Evolutionary conservation across 2,888 invertebrate genomes (phyloP), one percentile per base, ranked within the genome.

Genomic region (Pollenia amentaria): DNA sequence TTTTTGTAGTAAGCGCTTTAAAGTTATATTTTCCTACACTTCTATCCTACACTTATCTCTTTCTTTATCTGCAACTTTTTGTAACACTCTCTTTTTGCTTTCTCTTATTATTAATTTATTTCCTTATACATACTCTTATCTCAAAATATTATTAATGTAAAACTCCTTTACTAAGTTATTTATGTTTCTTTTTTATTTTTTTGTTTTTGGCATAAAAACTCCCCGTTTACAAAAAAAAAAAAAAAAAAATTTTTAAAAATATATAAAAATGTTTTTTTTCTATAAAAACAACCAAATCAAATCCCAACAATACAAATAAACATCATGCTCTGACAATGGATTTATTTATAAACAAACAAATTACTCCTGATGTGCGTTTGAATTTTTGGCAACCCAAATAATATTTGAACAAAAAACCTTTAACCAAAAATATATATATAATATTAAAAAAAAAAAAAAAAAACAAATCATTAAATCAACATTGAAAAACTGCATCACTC

Each of bases 321-420:
- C 76, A 29, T 29, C 73, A 75, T 70, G 85, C 67, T 62, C 62
- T 80, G 65, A 78, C 40, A 86, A 79, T 60, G 83, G 86, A 86
- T 83, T 53, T 64, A 73, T 60, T 75, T 75, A 46, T 70, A 70
- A 48, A 18, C 11, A 51, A 62, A 62, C 77, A 82, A 85, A 48
- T 82, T 48, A 64, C 11, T 53, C 75, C 76, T 88, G 76, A 73
- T 77, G 65, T 64, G 44, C 80, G 89, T 87, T 90, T 77, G 76
- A 83, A 51, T 78, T 78, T 29, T 78, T 78, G 72, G 46, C 51
- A 42, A 72, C 64, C 70, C 21, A 57, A 69, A 76, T 62, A 46
- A 40, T 38, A 76, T 44, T 12, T 11, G 60, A 60, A 73, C 53
- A 44, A 69, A 42, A 67, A 62, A 62, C 44, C 44, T 44, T n/a